These are phyloP conservation scores for Solea senegalensis DNA, from an alignment of 2,113 vertebrate species.

Conservation along the genomic window DNA sequence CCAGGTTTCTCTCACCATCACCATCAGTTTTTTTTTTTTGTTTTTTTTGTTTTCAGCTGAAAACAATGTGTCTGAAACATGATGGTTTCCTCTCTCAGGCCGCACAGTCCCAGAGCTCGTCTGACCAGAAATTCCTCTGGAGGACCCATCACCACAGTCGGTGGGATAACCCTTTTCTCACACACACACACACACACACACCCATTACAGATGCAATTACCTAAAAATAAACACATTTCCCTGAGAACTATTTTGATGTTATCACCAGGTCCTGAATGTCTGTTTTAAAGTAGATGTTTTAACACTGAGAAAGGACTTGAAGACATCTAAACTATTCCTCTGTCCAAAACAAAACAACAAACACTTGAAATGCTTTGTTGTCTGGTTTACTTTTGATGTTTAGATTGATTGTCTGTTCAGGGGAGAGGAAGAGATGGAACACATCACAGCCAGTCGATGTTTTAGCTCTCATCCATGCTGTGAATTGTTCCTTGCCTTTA, in stretches of 20 bases:
- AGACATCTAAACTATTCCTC: too few species aligned
- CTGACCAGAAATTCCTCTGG: conserved; percentile 79
- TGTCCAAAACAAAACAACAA: conserved; percentile 5
- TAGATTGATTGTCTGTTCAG: conserved; percentile 19
- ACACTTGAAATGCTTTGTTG: conserved; percentile 38
- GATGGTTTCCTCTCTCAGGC: conserved; percentile 71
- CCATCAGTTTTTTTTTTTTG: background rate
- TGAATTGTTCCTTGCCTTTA: conserved; percentile 12
- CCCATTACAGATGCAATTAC: conserved; percentile 12
- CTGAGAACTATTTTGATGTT: conserved; percentile 29
- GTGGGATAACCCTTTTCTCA: conserved; percentile 74
- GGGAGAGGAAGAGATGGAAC: conserved; percentile 16
- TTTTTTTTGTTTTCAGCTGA: conserved; percentile 7
- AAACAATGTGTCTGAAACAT: conserved; percentile 15
- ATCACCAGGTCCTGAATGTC: conserved; percentile 1
- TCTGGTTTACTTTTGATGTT: conserved; percentile 45
- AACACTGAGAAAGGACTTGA: background rate
- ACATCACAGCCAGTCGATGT: conserved; percentile 31
- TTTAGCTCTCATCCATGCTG: conserved; percentile 20
- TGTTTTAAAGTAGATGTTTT: background rate
- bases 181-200: conserved; percentile 10
- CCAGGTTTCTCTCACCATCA: conserved; percentile 63
- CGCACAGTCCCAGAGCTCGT: conserved; percentile 88
- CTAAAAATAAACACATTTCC: conserved; percentile 30
- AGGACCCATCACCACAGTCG: conserved; percentile 89